Evolutionary conservation across 2,797 vertebrate species (phyloP).

Genomic region (Microchirus variegatus): DNA sequence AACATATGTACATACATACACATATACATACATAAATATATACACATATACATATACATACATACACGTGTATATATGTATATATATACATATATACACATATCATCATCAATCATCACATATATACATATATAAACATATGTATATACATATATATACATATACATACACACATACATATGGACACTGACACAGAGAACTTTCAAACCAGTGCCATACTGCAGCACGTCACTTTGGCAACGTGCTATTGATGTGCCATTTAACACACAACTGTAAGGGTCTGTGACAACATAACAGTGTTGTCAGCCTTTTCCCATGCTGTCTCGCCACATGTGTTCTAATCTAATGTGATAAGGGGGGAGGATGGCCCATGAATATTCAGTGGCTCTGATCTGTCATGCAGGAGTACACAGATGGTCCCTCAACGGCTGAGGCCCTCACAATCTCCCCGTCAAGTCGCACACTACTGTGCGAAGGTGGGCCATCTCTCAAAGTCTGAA

Average conservation of each 20-base stretch:
- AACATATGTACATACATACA: too few species aligned
- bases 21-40: too few species aligned
- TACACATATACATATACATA: too few species aligned
- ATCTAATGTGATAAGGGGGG: conserved; percentile 82
- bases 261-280: conserved; percentile 73
- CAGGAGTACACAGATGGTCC: conserved; percentile 82
- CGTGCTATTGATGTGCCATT: conserved; percentile 55
- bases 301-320: conserved; percentile 74
- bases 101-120: too few species aligned
- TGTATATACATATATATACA: too few species aligned
- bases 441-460: conserved; percentile 64
- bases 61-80: too few species aligned
- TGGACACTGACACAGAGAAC: conserved; percentile 23
- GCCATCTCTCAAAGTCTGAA: conserved; percentile 57
- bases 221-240: conserved; percentile 56
- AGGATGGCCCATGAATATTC: conserved; percentile 84
- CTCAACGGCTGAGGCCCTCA: conserved; percentile 76
- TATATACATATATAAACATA: too few species aligned
- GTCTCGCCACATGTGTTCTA: conserved; percentile 77
- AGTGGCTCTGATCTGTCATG: conserved; percentile 74
- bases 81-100: too few species aligned
- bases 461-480: conserved; percentile 60
- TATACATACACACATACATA: too few species aligned
- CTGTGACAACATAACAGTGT: conserved; percentile 72
- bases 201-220: conserved; percentile 17